Percentiles rank a stretch among this genome's conserved stretches.
phyloP scores from a whole-genome alignment of 1,140 invertebrate species.

The Drosophila erecta region DNA sequence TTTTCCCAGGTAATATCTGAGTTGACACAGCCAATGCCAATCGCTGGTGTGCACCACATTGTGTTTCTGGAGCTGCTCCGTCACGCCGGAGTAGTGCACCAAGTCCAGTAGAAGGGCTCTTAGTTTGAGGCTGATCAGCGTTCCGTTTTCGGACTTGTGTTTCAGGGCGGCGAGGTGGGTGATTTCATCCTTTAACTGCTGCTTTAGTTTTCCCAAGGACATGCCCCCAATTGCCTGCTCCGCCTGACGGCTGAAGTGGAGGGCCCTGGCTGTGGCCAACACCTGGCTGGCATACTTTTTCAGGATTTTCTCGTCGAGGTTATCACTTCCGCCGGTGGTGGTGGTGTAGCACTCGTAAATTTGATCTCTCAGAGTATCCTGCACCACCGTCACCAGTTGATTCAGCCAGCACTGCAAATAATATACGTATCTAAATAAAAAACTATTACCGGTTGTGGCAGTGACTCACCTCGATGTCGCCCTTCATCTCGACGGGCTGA shows the following conservation, averaged over 20 bases:
- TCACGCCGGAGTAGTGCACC: constrained; percentile 94
- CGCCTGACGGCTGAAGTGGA: constrained; percentile 92
- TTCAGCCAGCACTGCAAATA: constrained; percentile 90
- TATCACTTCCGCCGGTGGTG: constrained; percentile 65
- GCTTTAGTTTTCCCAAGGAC: constrained; percentile 86
- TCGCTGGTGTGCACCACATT: constrained; percentile 88
- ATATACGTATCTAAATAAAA: background rate
- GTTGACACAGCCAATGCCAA: constrained; percentile 98
- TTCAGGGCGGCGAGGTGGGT: constrained; percentile 68
- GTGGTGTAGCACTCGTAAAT: constrained; percentile 89
- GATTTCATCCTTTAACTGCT: constrained; percentile 84
- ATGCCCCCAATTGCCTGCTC: constrained; percentile 92
- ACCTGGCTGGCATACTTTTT: constrained; percentile 94
- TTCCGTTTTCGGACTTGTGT: constrained; percentile 47
- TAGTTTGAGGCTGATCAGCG: constrained; percentile 86
- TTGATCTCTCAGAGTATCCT: constrained; percentile 89
- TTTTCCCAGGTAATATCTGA: constrained; percentile 88
- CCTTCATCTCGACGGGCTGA: constrained; percentile 90
- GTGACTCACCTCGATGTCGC: constrained; percentile 91
- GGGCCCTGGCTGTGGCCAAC: constrained; percentile 88
- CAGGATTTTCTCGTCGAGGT: constrained; percentile 88
- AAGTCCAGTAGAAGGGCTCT: constrained; percentile 95
- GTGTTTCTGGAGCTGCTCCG: constrained; percentile 90
- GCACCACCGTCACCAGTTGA: constrained; percentile 92
- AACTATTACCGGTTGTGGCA: background rate